Evolutionary conservation across 1,140 invertebrate species (phyloP), one percentile per base, ranked within the genome.

Genomic region (Camponotus pennsylvanicus): DNA sequence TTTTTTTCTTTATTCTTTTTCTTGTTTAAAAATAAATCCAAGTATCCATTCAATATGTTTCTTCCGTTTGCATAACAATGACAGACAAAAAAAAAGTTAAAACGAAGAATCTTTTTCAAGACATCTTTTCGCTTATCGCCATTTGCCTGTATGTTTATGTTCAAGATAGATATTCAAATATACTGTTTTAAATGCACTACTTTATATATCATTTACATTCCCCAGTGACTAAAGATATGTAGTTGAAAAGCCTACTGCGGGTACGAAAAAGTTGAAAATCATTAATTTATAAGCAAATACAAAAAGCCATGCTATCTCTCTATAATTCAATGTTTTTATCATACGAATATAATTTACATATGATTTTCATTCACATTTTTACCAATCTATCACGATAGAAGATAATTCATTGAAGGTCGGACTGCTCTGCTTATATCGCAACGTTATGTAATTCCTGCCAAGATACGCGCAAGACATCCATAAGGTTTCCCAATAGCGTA

Each of bases 401-500:
- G 40, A 82, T 82, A 61, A 55, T 32, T 27, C 11, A 18, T 0
- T 32, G 69, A 73, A 82, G 55, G 57, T 42, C 78, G 21, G 15
- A 61, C 32, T 32, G 42, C 42, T 67, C 40, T 18, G 55, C 67
- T 73, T 21, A 45, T 27, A n/a, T 75, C 52, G 37, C 49, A 49
- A 61, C 21, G 57, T 83, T 83, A 83, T 61, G 52, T 83, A 83
- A 83, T 63, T 13, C 13, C 27, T 32, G 69, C 37, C 52, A 49
- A 75, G 69, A 40, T 49, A 70, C 55, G 61, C 32, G 79, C 57
- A 27, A 27, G 69, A 83, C 73, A 83, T 61, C 79, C 42, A 61
- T 71, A 27, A 73, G 79, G 79, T 82, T 61, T 83, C 42, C n/a
- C 37, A 83, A 61, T 37, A 61, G 79, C 52, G 66, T 57, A 63